A percentile compares a stretch with the other conserved stretches of the same genome.
These are phyloP conservation scores for Phoeniculus purpureus DNA, from an alignment of 2,797 vertebrate genomes.

Conservation along the genomic window DNA sequence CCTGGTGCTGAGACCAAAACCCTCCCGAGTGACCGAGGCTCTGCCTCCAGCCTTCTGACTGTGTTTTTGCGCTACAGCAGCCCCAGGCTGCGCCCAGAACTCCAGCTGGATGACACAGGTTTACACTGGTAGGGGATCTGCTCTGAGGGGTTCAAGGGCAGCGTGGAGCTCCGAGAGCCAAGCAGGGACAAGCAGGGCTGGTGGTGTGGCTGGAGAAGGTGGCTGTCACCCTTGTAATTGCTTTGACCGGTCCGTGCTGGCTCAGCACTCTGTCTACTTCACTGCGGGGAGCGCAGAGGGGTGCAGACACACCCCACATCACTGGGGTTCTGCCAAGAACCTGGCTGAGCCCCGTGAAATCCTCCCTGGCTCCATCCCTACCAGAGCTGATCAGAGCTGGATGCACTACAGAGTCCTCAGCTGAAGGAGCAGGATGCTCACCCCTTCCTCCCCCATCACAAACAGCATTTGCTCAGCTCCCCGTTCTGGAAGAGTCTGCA, in stretches of 20 bases:
- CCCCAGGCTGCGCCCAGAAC: neutral
- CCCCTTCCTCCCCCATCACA: neutral
- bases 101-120: neutral
- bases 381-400: neutral
- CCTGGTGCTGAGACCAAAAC: no score
- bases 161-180: neutral
- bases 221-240: neutral
- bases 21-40: neutral
- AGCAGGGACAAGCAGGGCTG: fast-evolving
- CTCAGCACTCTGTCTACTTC: fast-evolving
- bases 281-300: neutral
- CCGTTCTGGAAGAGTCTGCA: slow-evolving; percentile 47
- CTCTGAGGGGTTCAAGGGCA: neutral
- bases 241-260: neutral
- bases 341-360: neutral
- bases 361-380: neutral
- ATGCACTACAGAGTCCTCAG: neutral
- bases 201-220: neutral
- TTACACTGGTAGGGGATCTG: neutral
- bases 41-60: neutral
- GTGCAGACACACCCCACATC: neutral
- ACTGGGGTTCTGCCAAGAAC: neutral
- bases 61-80: neutral
- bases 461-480: neutral
- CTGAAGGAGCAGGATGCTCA: neutral